Evolutionary conservation across 2,888 invertebrate species (phyloP).

Genomic region (Euplagia quadripunctaria): DNA sequence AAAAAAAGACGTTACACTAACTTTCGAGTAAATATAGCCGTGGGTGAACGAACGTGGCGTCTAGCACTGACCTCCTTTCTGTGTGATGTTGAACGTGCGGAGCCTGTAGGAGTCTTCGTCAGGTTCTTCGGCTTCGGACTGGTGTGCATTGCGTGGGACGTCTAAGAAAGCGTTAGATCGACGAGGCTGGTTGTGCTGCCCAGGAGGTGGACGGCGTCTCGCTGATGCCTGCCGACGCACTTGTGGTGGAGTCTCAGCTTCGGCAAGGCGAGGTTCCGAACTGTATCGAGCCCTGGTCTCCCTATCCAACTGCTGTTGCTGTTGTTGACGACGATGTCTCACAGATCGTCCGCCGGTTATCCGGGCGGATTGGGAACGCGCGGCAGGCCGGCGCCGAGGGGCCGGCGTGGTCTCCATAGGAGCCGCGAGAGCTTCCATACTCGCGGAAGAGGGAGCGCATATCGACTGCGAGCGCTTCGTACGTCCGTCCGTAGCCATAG

Average conservation of each 20-base stretch:
- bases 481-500: constrained; percentile 89
- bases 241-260: constrained; percentile 90
- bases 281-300: constrained; percentile 88
- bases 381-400: constrained; percentile 89
- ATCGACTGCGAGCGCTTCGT: constrained; percentile 92
- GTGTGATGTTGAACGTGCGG: constrained; percentile 96
- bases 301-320: constrained; percentile 80
- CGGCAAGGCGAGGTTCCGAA: constrained; percentile 90
- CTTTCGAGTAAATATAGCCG: constrained; percentile 73
- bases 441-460: constrained; percentile 90
- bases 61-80: constrained; percentile 92
- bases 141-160: constrained; percentile 85
- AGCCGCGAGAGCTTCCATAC: constrained; percentile 89
- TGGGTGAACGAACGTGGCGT: constrained; percentile 76
- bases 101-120: constrained; percentile 96
- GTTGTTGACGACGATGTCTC: constrained; percentile 78
- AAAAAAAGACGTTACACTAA: constrained; percentile 70
- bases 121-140: constrained; percentile 86
- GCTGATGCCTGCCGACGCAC: constrained; percentile 89
- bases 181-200: constrained; percentile 83
- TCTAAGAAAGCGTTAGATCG: constrained; percentile 92
- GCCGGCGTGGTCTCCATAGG: constrained; percentile 87
- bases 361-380: constrained; percentile 92
- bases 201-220: constrained; percentile 83
- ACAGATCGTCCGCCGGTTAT: constrained; percentile 90